Conservation (phyloP, 2,113 vertebrate species). For the Caranx ignobilis region DNA sequence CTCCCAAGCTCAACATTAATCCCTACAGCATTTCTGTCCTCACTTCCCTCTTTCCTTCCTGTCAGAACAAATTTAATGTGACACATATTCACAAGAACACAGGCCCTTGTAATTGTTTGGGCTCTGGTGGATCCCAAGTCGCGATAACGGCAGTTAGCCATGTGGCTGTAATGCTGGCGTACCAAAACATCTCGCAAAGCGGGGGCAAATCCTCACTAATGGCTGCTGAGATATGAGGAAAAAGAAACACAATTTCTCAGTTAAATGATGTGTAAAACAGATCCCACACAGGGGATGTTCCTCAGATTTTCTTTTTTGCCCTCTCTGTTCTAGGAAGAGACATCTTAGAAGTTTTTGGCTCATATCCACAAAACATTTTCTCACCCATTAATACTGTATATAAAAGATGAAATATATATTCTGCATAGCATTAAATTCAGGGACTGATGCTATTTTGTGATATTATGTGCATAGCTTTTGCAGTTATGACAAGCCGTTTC, state of each 20-base stretch:
- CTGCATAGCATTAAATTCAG: constrained; percentile 26
- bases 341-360: constrained; percentile 50
- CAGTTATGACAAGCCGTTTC: constrained; percentile 41
- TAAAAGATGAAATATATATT: constrained; percentile 52
- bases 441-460: constrained; percentile 23
- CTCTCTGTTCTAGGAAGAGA: constrained; percentile 22
- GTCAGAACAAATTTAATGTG: constrained; percentile 79
- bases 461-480: constrained; percentile 10
- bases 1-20: constrained; percentile 76
- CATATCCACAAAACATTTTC: constrained; percentile 54
- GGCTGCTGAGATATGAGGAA: constrained; percentile 67
- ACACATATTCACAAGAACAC: constrained; percentile 81
- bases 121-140: constrained; percentile 67
- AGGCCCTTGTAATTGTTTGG: constrained; percentile 76
- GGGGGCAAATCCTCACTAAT: constrained; percentile 69
- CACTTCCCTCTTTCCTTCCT: constrained; percentile 69
- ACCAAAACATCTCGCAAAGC: constrained; percentile 42
- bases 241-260: constrained; percentile 75
- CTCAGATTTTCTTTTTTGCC: not conserved
- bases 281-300: constrained; percentile 47
- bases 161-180: constrained; percentile 47
- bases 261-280: constrained; percentile 77
- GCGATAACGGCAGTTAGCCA: constrained; percentile 67
- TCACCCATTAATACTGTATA: constrained; percentile 63
- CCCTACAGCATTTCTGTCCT: constrained; percentile 74